Percentiles rank a stretch among this genome's conserved stretches.
Conservation (phyloP, 2,113 vertebrate species). For the Hippocampus barbouri region DNA sequence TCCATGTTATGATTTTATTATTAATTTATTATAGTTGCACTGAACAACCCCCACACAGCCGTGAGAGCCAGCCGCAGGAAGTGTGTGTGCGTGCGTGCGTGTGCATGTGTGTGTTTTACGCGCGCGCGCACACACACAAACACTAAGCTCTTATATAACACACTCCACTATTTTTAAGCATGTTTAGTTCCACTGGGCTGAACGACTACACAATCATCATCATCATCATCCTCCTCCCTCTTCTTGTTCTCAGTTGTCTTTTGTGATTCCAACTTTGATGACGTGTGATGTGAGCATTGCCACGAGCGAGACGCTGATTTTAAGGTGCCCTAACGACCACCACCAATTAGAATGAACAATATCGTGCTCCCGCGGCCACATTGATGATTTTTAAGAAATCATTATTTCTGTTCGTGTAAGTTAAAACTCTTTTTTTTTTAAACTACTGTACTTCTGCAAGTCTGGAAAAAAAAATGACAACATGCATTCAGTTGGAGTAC, state of each 20-base stretch:
- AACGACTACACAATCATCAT: constrained; percentile 28
- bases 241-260: neutral
- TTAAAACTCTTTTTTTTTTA: neutral
- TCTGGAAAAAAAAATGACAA: too few species aligned
- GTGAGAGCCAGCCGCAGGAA: neutral
- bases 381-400: neutral
- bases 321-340: neutral
- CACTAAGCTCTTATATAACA: constrained; percentile 55
- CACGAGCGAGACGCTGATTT: neutral
- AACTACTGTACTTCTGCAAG: too few species aligned
- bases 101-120: constrained; percentile 23
- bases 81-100: constrained; percentile 16
- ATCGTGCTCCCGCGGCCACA: neutral
- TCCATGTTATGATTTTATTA: neutral
- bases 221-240: neutral
- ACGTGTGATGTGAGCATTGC: neutral
- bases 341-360: neutral
- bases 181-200: constrained; percentile 56
- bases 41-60: constrained; percentile 8
- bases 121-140: constrained; percentile 20
- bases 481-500: too few species aligned
- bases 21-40: too few species aligned
- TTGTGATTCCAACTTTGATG: neutral
- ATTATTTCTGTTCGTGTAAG: neutral
- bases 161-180: constrained; percentile 60